Conservation (phyloP, 2,797 vertebrate genomes). For the Varecia variegata region DNA sequence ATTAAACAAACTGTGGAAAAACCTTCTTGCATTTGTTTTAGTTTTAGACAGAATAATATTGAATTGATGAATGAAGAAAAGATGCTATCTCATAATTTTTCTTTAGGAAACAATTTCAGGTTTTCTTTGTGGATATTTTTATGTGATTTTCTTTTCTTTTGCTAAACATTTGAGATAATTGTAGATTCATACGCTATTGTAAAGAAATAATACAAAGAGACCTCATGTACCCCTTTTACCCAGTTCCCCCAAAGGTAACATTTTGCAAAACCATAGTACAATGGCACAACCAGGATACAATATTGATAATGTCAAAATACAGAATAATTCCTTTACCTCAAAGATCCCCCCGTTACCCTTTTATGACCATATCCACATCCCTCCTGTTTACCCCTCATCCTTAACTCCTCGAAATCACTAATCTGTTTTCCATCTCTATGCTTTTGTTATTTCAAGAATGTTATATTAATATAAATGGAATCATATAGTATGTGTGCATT, state of each 20-base stretch:
- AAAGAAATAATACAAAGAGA: background rate
- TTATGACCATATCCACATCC: background rate
- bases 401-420: background rate
- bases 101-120: background rate
- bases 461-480: background rate
- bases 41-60: background rate
- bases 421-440: background rate
- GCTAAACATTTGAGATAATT: background rate
- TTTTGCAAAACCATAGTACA: background rate
- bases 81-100: background rate
- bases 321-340: background rate
- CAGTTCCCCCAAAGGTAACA: background rate
- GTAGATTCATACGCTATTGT: background rate
- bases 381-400: background rate
- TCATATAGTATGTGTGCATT: background rate
- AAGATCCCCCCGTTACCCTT: background rate
- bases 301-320: background rate
- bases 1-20: background rate
- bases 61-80: conserved; percentile 4
- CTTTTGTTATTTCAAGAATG: background rate
- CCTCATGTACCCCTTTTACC: background rate
- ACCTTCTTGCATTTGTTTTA: background rate
- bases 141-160: background rate
- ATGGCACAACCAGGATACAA: background rate
- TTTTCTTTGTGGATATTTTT: background rate